Percentiles rank a stretch among this genome's conserved stretches.
Evolutionary conservation across 2,888 invertebrate species (phyloP).

Genomic region (Nomada hirtipes): DNA sequence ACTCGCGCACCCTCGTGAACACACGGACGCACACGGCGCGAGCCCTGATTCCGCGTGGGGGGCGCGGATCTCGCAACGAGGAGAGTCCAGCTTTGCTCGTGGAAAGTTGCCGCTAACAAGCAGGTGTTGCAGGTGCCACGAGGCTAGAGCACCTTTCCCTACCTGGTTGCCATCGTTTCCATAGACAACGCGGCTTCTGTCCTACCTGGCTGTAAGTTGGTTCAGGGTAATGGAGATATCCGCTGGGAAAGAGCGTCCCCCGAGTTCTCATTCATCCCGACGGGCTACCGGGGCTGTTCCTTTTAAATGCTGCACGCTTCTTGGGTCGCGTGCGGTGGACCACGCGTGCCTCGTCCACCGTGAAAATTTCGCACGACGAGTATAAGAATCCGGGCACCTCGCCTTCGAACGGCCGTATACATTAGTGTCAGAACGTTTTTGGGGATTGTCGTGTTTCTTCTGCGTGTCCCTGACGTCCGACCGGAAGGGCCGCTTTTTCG

Average conservation of each 20-base stretch:
- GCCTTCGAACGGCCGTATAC: conserved; percentile 50
- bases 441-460: conserved; percentile 51
- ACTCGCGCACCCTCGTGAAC: neutral
- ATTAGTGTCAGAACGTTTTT: conserved; percentile 61
- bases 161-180: conserved; percentile 32
- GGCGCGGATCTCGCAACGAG: conserved; percentile 63
- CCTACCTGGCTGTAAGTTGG: neutral
- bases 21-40: neutral
- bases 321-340: conserved; percentile 9
- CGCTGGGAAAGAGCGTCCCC: conserved; percentile 1
- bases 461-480: conserved; percentile 34
- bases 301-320: conserved; percentile 48
- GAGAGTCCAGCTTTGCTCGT: conserved; percentile 46
- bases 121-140: conserved; percentile 73
- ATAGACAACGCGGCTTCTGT: conserved; percentile 26
- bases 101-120: conserved; percentile 70
- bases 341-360: conserved; percentile 29
- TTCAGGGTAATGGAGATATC: conserved; percentile 28
- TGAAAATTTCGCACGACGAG: conserved; percentile 43
- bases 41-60: conserved; percentile 54
- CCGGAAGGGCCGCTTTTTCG: conserved; percentile 30
- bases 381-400: conserved; percentile 49
- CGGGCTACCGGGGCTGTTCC: conserved; percentile 22
- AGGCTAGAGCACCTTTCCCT: conserved; percentile 43
- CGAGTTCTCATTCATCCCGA: conserved; percentile 28